Base-by-base conservation (phyloP, 2,888 invertebrate species). In the Scaeva pyrastri region DNA sequence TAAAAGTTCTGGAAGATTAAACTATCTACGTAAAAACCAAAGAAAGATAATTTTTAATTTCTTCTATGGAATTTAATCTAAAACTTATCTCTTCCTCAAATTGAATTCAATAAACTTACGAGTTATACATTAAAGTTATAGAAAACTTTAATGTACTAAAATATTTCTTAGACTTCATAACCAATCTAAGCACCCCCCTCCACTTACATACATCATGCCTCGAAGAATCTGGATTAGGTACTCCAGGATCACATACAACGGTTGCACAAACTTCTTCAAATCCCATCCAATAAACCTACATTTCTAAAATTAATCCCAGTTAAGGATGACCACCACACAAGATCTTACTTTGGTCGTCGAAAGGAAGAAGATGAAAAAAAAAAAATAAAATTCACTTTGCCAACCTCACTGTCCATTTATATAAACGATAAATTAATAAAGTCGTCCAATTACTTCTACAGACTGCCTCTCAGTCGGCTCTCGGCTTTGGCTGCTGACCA, bases 371-470 rank as follows among this genome's bases (percentile, higher is more conserved):
- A n/a, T n/a, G n/a, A n/a, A 41, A 50, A 39, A 39, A 55, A 55
- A 23, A 55, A 43, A 71, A 43, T 23, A n/a, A 3, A 50, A 41
- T 71, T 58, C 55, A 58, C 68, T 56, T 41, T 41, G 12, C 41
- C 39, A 55, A 41, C 52, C 70, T 52, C 12, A 36, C 58, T 60
- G 31, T 60, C 45, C 56, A 19, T 58, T 43, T 41, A 50, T 72
- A 77, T 71, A 66, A 58, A 60, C 72, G 73, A 81, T 86, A 86
- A 86, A 81, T 82, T 86, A 86, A 82, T 86, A 86, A 86, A 81
- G 70, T 58, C 77, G 74, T 81, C 82, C 81, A 82, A 73, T 77
- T 82, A 81, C 86, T 60, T 41, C 60, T 66, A 74, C 56, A 74
- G 81, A 36, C 71, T 66, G 45, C 81, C 56, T 70, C 72, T 68